Conservation (phyloP, 2,797 vertebrate genomes). For the Falco concolor region DNA sequence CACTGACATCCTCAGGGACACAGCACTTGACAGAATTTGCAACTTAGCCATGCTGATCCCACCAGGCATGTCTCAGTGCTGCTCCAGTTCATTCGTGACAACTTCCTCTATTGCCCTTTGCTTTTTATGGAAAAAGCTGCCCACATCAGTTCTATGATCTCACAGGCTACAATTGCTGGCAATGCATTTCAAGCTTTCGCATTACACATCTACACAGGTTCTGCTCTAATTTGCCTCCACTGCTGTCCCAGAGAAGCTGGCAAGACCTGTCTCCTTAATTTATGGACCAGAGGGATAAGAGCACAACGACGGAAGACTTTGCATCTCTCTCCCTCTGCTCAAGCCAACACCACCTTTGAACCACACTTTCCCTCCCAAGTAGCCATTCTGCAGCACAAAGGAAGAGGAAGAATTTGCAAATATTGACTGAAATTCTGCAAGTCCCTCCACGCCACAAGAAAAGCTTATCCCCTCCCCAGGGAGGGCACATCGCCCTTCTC, state of each 20-base stretch:
- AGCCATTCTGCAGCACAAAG: accelerated
- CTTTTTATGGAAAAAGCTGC: accelerated
- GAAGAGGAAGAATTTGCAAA: neutral
- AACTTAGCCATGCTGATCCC: accelerated
- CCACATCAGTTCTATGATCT: neutral
- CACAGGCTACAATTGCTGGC: accelerated
- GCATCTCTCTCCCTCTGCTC: accelerated
- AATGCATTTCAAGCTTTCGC: too few species aligned
- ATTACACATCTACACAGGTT: accelerated
- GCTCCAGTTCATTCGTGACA: neutral
- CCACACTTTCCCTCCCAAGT: neutral
- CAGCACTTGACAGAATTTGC: accelerated
- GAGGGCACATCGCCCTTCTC: neutral
- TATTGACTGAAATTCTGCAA: neutral
- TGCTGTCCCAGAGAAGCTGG: neutral
- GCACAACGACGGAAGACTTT: accelerated
- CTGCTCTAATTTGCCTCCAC: neutral
- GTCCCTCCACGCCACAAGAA: neutral
- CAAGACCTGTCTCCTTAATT: accelerated
- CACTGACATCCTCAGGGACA: accelerated
- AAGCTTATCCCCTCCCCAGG: accelerated
- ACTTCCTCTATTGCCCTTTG: neutral
- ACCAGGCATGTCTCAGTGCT: neutral
- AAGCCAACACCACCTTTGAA: neutral
- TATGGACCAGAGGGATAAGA: neutral